Evolutionary conservation across 2,797 vertebrate species (phyloP).

Genomic region (Vespertilio murinus): DNA sequence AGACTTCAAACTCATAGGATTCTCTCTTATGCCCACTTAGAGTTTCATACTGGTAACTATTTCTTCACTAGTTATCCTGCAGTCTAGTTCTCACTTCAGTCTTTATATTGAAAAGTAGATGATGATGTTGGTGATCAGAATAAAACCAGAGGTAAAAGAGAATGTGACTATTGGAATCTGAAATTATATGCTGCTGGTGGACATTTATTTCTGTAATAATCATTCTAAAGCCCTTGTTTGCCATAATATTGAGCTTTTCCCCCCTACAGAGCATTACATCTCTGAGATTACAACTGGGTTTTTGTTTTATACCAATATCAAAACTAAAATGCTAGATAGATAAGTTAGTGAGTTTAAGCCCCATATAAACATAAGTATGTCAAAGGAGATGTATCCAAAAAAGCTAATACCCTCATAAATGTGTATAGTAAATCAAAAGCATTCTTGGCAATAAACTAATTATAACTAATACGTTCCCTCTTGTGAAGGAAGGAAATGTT

Average conservation of each 20-base stretch:
- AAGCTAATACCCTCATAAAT: conserved; percentile 64
- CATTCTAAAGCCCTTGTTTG: conserved; percentile 29
- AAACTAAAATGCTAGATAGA: conserved; percentile 55
- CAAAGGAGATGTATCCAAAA: conserved; percentile 19
- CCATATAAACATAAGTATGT: conserved; percentile 44
- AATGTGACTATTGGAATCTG: not conserved
- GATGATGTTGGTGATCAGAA: not conserved
- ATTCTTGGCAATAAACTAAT: conserved; percentile 54
- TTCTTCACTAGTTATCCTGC: not conserved
- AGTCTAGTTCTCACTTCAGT: not conserved
- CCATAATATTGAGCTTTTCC: conserved; percentile 33
- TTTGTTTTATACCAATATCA: conserved; percentile 66
- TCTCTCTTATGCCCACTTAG: not conserved
- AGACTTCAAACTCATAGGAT: not conserved
- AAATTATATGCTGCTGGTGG: not conserved
- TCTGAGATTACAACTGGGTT: conserved; percentile 41
- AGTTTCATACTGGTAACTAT: not conserved
- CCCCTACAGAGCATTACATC: conserved; percentile 45
- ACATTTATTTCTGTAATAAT: not conserved
- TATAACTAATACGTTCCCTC: conserved; percentile 59
- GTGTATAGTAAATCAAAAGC: conserved; percentile 50
- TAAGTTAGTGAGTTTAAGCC: conserved; percentile 55
- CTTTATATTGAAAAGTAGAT: not conserved
- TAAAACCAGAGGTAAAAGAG: not conserved
- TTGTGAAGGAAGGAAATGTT: conserved; percentile 44